These are phyloP conservation scores for Caenorhabditis sp. DNA, from an alignment of 2,888 invertebrate genomes.

Conservation along the genomic window DNA sequence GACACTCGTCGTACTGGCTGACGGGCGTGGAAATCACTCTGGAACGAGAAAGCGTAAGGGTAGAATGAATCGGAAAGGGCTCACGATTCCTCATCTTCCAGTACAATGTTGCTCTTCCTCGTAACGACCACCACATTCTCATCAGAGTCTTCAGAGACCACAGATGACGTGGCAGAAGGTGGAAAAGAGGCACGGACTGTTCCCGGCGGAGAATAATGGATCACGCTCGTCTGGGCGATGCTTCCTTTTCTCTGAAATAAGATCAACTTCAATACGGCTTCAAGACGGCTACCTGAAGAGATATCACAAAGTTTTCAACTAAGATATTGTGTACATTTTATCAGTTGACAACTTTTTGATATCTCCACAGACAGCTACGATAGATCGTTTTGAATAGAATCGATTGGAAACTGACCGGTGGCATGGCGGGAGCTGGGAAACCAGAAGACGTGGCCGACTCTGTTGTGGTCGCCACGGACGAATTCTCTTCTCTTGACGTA, in stretches of 20 bases:
- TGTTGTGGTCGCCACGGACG: too few species aligned
- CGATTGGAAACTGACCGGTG: too few species aligned
- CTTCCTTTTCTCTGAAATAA: slow-evolving; percentile 49
- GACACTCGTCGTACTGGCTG: slow-evolving; percentile 52
- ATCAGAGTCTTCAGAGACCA: slow-evolving; percentile 21
- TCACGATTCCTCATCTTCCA: slow-evolving; percentile 53
- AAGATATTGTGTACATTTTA: too few species aligned
- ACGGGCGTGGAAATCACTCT: slow-evolving; percentile 47
- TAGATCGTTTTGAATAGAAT: too few species aligned
- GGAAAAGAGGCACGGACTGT: slow-evolving; percentile 33
- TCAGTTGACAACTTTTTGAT: not conserved
- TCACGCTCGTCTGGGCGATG: slow-evolving; percentile 49
- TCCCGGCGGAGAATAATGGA: slow-evolving; percentile 52
- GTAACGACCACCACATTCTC: slow-evolving; percentile 20
- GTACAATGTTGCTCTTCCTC: slow-evolving; percentile 45
- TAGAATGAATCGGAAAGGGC: too few species aligned
- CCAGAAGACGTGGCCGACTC: too few species aligned
- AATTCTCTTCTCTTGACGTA: too few species aligned
- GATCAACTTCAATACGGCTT: not conserved
- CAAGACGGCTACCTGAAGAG: not conserved
- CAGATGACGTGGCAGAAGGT: slow-evolving; percentile 17
- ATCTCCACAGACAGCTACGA: too few species aligned
- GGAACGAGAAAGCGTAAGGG: not conserved
- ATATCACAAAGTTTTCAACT: too few species aligned
- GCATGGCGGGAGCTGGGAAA: too few species aligned